phyloP scores from a whole-genome alignment of 2,113 vertebrate species.

The Mandrillus leucophaeus region DNA sequence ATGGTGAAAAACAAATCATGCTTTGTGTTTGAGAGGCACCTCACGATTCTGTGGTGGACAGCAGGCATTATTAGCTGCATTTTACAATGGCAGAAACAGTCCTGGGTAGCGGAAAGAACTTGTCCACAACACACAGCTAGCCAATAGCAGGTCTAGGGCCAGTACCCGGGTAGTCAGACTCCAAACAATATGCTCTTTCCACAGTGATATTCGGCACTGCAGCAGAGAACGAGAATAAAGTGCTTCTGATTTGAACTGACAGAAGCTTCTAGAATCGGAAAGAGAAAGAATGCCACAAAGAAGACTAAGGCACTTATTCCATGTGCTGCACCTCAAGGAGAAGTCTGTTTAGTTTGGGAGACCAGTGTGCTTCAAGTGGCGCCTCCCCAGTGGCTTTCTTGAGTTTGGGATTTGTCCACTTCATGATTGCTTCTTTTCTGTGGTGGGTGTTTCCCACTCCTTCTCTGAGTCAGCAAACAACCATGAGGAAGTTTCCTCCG shows the following conservation, averaged over 20 bases:
- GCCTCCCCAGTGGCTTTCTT: neutral
- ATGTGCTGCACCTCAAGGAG: neutral
- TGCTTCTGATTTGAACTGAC: neutral
- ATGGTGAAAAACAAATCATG: neutral
- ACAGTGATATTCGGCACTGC: neutral
- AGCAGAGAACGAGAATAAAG: neutral
- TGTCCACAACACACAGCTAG: neutral
- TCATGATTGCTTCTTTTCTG: neutral
- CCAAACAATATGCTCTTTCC: neutral
- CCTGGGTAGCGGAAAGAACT: neutral
- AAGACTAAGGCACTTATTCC: neutral
- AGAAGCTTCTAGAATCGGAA: slow-evolving; percentile 58
- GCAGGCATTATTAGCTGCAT: neutral
- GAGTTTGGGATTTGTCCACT: neutral
- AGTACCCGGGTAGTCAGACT: neutral
- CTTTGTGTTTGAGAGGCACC: neutral
- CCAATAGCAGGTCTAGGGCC: neutral
- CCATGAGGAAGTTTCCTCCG: fast-evolving
- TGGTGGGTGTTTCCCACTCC: neutral
- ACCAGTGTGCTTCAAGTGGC: neutral
- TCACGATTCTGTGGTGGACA: neutral
- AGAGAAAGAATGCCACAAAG: neutral
- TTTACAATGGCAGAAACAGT: neutral
- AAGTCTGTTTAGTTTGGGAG: neutral
- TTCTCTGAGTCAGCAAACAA: neutral